Evolutionary conservation across 2,113 vertebrate species (phyloP).

Genomic region (Oreochromis tanganicae): DNA sequence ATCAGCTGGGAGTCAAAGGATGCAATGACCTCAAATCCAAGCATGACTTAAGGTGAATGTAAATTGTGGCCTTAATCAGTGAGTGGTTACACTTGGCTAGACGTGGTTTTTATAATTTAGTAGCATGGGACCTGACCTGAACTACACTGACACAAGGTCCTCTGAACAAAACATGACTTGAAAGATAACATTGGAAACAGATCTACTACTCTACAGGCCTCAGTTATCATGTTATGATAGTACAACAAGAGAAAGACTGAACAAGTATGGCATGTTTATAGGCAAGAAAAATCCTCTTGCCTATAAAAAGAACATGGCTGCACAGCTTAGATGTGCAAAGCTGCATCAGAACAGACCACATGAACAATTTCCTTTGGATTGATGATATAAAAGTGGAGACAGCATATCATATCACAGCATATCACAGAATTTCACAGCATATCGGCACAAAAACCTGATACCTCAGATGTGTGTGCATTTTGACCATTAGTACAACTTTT

Average conservation of each 20-base stretch:
- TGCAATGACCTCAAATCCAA: neutral
- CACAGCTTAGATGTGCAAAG: neutral
- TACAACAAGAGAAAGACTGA: neutral
- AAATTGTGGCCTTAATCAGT: neutral
- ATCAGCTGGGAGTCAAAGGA: neutral
- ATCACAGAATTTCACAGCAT: neutral
- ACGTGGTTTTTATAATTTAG: neutral
- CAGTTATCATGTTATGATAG: neutral
- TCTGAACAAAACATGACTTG: neutral
- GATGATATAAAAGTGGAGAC: neutral
- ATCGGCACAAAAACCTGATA: neutral
- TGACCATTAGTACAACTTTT: neutral
- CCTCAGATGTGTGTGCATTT: neutral
- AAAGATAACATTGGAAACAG: neutral
- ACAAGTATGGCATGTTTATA: neutral
- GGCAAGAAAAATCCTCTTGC: neutral
- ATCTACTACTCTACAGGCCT: neutral
- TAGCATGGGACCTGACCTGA: neutral
- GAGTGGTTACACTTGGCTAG: neutral
- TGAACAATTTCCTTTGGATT: neutral
- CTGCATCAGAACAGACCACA: neutral
- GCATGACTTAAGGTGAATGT: neutral
- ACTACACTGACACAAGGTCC: neutral
- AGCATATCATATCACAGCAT: neutral
- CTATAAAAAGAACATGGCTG: neutral